Evolutionary conservation across 2,888 invertebrate genomes (phyloP).

Genomic region (Glyphotaelius pellucidus): DNA sequence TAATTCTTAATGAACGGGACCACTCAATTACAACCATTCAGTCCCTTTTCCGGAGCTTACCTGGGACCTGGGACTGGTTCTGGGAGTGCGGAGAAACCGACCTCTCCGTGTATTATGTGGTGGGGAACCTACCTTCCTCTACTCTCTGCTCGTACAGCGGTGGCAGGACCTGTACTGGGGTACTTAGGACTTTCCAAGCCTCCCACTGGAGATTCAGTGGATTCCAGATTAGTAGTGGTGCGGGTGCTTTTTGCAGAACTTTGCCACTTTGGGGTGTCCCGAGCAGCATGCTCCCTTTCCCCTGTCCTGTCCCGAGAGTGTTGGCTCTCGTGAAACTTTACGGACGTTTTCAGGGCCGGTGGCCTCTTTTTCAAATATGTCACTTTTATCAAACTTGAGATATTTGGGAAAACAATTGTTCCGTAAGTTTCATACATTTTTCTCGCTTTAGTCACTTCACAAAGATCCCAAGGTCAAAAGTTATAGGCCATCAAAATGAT

Average conservation of each 20-base stretch:
- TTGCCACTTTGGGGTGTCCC: conserved; percentile 40
- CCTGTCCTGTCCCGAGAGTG: neutral
- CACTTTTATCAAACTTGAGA: neutral
- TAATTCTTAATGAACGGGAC: conserved; percentile 35
- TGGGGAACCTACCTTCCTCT: neutral
- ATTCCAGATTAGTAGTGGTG: neutral
- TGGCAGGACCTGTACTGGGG: neutral
- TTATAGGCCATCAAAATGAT: no score
- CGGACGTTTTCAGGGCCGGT: neutral
- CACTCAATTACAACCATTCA: conserved; percentile 31
- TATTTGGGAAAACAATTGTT: no score
- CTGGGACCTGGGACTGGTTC: neutral
- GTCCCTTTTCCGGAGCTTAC: conserved; percentile 2
- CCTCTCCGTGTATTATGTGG: neutral
- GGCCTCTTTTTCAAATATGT: neutral
- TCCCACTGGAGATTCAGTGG: neutral
- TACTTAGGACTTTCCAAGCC: neutral
- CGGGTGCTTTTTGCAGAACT: conserved; percentile 27
- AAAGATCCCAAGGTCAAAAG: no score
- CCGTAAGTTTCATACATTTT: no score
- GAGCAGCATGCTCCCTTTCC: neutral
- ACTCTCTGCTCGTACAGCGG: neutral
- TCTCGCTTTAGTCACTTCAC: no score
- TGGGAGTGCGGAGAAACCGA: neutral
- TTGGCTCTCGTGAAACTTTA: conserved; percentile 3